These are phyloP conservation scores for Drosophila rellima DNA, from an alignment of 2,888 invertebrate species.

Conservation along the genomic window DNA sequence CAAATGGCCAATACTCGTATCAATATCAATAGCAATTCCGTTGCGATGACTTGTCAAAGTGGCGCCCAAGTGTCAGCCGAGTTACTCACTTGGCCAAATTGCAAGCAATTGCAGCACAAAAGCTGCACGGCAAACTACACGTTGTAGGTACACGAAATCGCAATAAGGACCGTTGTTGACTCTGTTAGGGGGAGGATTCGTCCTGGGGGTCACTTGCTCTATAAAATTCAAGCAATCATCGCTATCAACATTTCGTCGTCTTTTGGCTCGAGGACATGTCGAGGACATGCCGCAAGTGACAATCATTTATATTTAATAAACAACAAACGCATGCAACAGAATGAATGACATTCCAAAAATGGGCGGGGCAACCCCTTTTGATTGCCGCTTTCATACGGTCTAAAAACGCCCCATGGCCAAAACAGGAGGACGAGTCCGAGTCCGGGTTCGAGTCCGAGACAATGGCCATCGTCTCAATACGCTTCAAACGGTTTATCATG, in stretches of 20 bases:
- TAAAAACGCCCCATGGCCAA: constrained; percentile 38
- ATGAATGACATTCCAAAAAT: constrained; percentile 15
- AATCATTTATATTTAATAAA: constrained; percentile 81
- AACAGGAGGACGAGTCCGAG: constrained; percentile 9
- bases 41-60: constrained; percentile 75
- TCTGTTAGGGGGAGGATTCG: neutral
- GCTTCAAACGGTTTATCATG: constrained; percentile 75
- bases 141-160: constrained; percentile 56
- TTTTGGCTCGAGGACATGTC: constrained; percentile 36
- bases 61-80: constrained; percentile 63
- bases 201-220: constrained; percentile 41
- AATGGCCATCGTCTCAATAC: constrained; percentile 64
- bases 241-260: constrained; percentile 62
- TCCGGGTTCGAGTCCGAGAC: constrained; percentile 32
- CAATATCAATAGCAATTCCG: constrained; percentile 62
- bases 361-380: constrained; percentile 13
- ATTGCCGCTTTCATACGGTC: constrained; percentile 31
- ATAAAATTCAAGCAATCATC: constrained; percentile 77
- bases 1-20: constrained; percentile 60
- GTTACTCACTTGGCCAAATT: constrained; percentile 52
- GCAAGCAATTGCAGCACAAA: constrained; percentile 74
- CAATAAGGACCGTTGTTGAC: constrained; percentile 47
- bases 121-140: constrained; percentile 16
- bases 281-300: constrained; percentile 76
- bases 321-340: constrained; percentile 67